Evolutionary conservation across 2,888 invertebrate genomes (phyloP).

Genomic region (Itoplectis maculator): DNA sequence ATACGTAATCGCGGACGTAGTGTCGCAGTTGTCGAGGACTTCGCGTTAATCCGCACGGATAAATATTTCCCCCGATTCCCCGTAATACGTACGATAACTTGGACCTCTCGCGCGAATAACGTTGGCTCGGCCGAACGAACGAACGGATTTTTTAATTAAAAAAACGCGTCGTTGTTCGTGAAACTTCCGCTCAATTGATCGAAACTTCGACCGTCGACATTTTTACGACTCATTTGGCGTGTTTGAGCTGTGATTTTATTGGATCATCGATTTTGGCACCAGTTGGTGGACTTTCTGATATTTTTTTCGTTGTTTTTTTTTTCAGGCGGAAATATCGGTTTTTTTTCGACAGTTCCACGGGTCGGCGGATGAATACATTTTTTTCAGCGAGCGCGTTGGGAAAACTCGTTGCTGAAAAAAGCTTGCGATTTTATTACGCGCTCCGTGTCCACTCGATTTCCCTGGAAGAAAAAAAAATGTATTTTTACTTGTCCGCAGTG

Average conservation of each 20-base stretch:
- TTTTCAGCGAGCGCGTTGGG: too few relatives aligned
- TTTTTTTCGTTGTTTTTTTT: neutral
- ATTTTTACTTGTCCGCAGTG: too few relatives aligned
- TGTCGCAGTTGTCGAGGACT: neutral
- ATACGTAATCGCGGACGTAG: constrained; percentile 17
- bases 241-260: neutral
- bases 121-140: neutral
- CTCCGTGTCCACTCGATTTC: too few relatives aligned
- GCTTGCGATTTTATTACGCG: too few relatives aligned
- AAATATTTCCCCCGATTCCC: neutral
- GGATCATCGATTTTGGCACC: neutral
- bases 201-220: neutral
- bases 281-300: neutral
- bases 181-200: neutral
- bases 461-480: too few relatives aligned
- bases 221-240: neutral
- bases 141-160: neutral
- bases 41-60: constrained; percentile 14
- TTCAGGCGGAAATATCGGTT: neutral
- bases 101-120: neutral
- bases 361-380: too few relatives aligned
- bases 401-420: too few relatives aligned
- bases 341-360: too few relatives aligned
- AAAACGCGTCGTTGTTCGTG: neutral
- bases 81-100: neutral